A percentile compares a stretch with the other conserved stretches of the same genome.
Evolutionary conservation across 2,888 invertebrate genomes (phyloP).

Genomic region (Clivina fossor): DNA sequence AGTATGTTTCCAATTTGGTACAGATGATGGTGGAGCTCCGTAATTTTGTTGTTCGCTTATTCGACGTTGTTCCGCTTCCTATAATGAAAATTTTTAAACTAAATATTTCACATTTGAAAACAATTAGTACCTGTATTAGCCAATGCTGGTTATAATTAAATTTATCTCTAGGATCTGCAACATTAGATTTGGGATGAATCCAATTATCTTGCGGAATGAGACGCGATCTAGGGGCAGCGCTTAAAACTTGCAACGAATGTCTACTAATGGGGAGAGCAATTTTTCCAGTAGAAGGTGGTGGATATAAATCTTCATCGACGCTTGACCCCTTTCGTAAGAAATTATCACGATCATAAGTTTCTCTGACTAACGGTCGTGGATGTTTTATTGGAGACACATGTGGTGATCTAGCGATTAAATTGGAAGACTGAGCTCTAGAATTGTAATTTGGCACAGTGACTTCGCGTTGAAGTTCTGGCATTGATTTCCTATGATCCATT

Average conservation of each 20-base stretch:
- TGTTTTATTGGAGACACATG: slow-evolving; percentile 15
- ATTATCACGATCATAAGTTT: slow-evolving; percentile 19
- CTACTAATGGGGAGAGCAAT: slow-evolving; percentile 62
- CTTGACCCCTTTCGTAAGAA: not conserved
- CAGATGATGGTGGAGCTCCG: slow-evolving; percentile 51
- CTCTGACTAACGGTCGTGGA: slow-evolving; percentile 9
- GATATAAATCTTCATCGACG: slow-evolving; percentile 3
- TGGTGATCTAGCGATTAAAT: slow-evolving; percentile 2
- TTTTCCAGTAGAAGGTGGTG: slow-evolving; percentile 6
- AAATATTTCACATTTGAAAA: slow-evolving; percentile 5
- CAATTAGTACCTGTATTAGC: slow-evolving; percentile 72
- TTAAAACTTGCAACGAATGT: slow-evolving; percentile 68
- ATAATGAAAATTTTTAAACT: slow-evolving; percentile 38
- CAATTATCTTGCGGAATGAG: slow-evolving; percentile 71
- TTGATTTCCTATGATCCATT: slow-evolving; percentile 49
- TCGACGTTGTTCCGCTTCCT: slow-evolving; percentile 89
- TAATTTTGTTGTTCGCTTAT: slow-evolving; percentile 60
- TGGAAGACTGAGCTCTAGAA: not conserved
- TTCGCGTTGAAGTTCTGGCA: slow-evolving; percentile 48
- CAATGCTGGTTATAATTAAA: slow-evolving; percentile 81
- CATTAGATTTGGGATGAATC: slow-evolving; percentile 63
- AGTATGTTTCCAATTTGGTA: slow-evolving; percentile 49
- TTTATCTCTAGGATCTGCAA: slow-evolving; percentile 54
- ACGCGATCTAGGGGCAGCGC: slow-evolving; percentile 77
- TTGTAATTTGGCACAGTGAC: not conserved